A percentile compares a stretch with the other conserved stretches of the same genome.
phyloP scores from a whole-genome alignment of 92 coral and sea anemone species.

The Ricordea florida region DNA sequence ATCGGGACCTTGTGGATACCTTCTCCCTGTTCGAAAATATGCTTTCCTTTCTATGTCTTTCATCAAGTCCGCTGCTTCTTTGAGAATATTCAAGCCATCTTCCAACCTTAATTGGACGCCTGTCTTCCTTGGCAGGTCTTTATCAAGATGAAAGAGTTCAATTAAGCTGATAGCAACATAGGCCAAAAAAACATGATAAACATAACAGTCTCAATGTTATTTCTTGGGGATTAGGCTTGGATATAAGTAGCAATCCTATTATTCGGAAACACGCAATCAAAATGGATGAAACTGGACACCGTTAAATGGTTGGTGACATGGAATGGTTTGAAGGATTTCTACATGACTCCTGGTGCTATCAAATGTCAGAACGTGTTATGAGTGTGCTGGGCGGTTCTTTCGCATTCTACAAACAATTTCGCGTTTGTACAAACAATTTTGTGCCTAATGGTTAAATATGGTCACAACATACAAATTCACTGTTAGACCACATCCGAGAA shows the following conservation, averaged over 20 bases:
- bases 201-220: constrained; percentile 28
- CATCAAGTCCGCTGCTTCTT: constrained; percentile 27
- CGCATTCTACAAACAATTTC: not conserved
- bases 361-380: constrained; percentile 3
- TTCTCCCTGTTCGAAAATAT: constrained; percentile 34
- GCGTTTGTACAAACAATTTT: not conserved
- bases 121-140: not conserved
- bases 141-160: constrained; percentile 43
- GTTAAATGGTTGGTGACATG: not conserved
- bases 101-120: constrained; percentile 8
- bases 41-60: constrained; percentile 33
- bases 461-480: not conserved
- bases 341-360: constrained; percentile 14
- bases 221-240: constrained; percentile 19
- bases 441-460: not conserved
- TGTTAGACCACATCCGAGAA: too few relatives aligned
- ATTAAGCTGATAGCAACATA: constrained; percentile 35
- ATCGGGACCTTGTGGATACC: constrained; percentile 58
- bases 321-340: too few relatives aligned
- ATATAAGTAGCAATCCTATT: constrained; percentile 26
- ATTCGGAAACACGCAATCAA: not conserved
- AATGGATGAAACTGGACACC: not conserved
- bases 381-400: not conserved
- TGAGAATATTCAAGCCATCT: constrained; percentile 40
- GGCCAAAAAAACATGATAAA: constrained; percentile 37